These are phyloP conservation scores for Lepidocolaptes lacrymiger DNA, from an alignment of 2,797 vertebrate genomes.

Conservation along the genomic window DNA sequence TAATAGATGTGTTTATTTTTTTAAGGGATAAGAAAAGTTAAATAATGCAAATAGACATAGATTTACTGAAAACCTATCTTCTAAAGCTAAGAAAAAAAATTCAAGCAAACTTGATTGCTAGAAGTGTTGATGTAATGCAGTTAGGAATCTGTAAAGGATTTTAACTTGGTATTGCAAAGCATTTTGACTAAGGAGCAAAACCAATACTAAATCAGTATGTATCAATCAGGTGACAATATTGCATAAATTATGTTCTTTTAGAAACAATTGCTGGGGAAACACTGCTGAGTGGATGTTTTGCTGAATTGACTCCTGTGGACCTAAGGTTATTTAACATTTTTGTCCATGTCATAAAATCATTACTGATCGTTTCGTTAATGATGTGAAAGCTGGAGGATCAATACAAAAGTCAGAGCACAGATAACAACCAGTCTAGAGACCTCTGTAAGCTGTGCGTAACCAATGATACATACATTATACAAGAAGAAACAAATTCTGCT, in stretches of 20 bases:
- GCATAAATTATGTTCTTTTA: background rate
- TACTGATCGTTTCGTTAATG: background rate
- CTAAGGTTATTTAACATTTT: background rate
- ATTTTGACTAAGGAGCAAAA: background rate
- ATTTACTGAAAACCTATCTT: background rate
- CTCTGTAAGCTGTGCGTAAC: background rate
- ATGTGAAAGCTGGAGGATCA: background rate
- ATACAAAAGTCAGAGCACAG: background rate
- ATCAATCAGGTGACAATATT: background rate
- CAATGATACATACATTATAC: background rate
- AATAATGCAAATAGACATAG: background rate
- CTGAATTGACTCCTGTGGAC: background rate
- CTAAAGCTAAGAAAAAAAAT: background rate
- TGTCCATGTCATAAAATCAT: background rate
- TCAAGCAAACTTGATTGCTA: background rate
- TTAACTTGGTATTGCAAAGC: background rate
- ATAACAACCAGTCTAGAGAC: background rate
- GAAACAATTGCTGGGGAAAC: background rate
- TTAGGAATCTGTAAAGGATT: background rate
- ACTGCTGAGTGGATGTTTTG: background rate
- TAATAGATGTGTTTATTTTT: background rate
- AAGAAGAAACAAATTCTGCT: background rate
- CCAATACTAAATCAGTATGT: background rate
- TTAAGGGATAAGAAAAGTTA: background rate
- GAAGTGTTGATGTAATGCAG: background rate